Evolutionary conservation across 2,113 vertebrate genomes (phyloP).

Genomic region (Anhinga anhinga): DNA sequence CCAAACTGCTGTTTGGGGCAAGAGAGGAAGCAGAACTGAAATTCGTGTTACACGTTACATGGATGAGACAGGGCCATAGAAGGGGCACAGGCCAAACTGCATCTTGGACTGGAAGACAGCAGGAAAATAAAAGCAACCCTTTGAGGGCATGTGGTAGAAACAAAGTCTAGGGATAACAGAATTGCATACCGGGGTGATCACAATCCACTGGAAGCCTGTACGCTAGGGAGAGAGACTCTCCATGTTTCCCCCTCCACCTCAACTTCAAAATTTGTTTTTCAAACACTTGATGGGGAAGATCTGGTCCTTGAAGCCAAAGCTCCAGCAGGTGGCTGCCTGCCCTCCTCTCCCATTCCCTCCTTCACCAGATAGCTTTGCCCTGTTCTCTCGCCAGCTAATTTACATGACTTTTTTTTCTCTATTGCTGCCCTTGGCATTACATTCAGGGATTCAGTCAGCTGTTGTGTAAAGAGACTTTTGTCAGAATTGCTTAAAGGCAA

Average conservation of each 20-base stretch:
- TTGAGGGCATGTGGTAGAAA: neutral
- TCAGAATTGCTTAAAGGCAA: slow-evolving; percentile 53
- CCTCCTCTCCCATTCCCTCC: slow-evolving; percentile 1
- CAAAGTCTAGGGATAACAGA: neutral
- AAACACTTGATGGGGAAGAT: neutral
- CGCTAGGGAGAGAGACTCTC: neutral
- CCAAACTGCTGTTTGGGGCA: neutral
- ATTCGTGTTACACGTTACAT: accelerated
- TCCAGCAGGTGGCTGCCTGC: slow-evolving; percentile 16
- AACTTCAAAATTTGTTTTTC: neutral
- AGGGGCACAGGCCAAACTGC: neutral
- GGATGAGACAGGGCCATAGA: neutral
- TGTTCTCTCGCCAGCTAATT: slow-evolving; percentile 49
- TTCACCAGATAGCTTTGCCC: slow-evolving; percentile 24
- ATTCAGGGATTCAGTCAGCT: slow-evolving; percentile 25
- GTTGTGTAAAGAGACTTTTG: slow-evolving; percentile 34
- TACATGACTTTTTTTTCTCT: slow-evolving; percentile 20
- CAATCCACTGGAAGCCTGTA: neutral
- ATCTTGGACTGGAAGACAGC: neutral
- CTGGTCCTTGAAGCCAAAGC: neutral
- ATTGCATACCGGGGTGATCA: neutral
- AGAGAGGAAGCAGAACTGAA: slow-evolving; percentile 32
- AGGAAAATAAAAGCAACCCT: neutral
- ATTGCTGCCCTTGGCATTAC: slow-evolving; percentile 34
- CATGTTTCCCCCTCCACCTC: neutral